Evolutionary conservation across 2,797 vertebrate genomes (phyloP).

Genomic region (Tokudaia muenninki): DNA sequence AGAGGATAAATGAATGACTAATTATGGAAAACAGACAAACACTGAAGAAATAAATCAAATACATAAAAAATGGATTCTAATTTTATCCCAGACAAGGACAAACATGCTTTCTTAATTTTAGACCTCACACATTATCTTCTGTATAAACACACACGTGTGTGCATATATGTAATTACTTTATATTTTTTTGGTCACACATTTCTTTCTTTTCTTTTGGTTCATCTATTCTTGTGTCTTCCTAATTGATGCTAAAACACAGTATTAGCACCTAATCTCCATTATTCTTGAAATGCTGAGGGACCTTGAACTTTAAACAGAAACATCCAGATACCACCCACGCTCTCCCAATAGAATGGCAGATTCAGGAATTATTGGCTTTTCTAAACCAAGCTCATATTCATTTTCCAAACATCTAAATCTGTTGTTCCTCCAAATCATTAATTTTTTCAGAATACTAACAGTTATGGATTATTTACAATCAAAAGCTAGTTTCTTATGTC

Average conservation of each 20-base stretch:
- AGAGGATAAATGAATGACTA: conserved; percentile 26
- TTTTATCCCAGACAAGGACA: background rate
- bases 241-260: background rate
- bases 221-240: background rate
- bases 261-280: background rate
- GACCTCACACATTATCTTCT: background rate
- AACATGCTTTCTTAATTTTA: background rate
- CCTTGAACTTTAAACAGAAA: background rate
- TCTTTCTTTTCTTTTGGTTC: background rate
- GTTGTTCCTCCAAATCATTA: background rate
- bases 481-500: background rate
- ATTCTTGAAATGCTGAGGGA: background rate
- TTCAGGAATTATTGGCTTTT: background rate
- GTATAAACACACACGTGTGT: background rate
- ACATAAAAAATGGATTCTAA: background rate
- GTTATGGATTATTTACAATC: background rate
- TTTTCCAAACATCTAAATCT: background rate
- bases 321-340: background rate
- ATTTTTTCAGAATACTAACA: conserved; percentile 1
- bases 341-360: background rate
- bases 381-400: background rate
- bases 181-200: background rate
- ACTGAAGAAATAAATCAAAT: conserved; percentile 19
- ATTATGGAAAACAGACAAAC: conserved; percentile 49
- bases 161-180: too few species aligned